Evolutionary conservation across 2,888 invertebrate genomes (phyloP), one percentile per base, ranked within the genome.

Genomic region (Diarsia mendica): DNA sequence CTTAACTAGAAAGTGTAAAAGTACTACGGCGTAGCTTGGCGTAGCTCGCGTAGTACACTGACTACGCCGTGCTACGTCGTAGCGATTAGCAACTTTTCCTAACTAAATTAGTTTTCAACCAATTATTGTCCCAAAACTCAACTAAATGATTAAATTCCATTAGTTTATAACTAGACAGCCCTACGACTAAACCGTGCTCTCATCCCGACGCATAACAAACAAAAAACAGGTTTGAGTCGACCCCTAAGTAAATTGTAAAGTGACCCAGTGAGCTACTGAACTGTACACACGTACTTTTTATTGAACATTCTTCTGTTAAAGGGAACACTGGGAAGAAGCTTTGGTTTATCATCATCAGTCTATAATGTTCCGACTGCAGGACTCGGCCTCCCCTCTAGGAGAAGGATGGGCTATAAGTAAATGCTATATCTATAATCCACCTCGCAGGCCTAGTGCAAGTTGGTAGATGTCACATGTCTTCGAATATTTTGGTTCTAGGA

Each of bases 221-320:
- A 86, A 87, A 86, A 87, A 86, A 82, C 88, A 67, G 75, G 85
- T 86, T 87, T 72, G 81, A 75, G 66, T 84, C 80, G 86, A 85
- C 76, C 87, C 87, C 84, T 78, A 72, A 82, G 88, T 86, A 84
- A 87, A 87, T 75, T 72, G 83, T 85, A 75, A 75, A 82, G 63
- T 87, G 88, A 87, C 87, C 87, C 85, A 87, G 70, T 87, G 88
- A 70, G 82, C 87, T 72, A 84, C 70, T 87, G 81, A 85, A 84
- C 83, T 73, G 60, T 10, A 67, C 72, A 71, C 55, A 51, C 51
- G 58, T 23, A 58, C 60, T 74, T 77, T 83, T 70, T 84, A 13
- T 73, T 20, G 10, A 63, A 66, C 74, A 51, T 66, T 80, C 64
- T 53, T 70, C 51, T 46, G 20, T 39, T 18, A 58, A 49, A 49